Evolutionary conservation across 2,888 invertebrate genomes (phyloP).

Genomic region (Tortrix viridana): DNA sequence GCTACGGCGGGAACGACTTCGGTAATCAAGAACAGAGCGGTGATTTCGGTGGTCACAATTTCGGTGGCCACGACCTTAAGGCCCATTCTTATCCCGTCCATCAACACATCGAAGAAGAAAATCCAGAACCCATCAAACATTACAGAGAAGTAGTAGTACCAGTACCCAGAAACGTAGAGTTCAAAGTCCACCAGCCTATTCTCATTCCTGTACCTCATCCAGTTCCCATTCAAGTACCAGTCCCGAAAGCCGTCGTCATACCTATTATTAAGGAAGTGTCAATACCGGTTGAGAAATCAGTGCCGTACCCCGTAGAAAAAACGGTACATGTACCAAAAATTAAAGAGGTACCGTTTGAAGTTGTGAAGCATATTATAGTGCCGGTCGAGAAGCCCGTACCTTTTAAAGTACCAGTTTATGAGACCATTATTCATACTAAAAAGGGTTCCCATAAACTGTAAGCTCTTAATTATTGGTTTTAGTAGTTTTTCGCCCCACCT

Average conservation of each 20-base stretch:
- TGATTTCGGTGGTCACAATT: constrained; percentile 62
- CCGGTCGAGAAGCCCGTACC: constrained; percentile 88
- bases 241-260: constrained; percentile 87
- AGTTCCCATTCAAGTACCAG: constrained; percentile 87
- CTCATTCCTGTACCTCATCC: constrained; percentile 86
- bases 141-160: constrained; percentile 88
- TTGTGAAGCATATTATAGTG: constrained; percentile 87
- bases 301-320: constrained; percentile 88
- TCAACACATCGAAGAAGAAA: constrained; percentile 87
- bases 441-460: constrained; percentile 81
- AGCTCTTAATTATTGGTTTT: constrained; percentile 33
- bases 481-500: constrained; percentile 5
- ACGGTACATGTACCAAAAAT: constrained; percentile 86
- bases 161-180: constrained; percentile 85
- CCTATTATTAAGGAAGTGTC: constrained; percentile 88
- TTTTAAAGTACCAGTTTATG: constrained; percentile 88
- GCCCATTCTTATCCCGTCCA: constrained; percentile 84
- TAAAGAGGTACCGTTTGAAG: constrained; percentile 88
- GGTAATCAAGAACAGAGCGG: constrained; percentile 49
- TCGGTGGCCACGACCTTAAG: constrained; percentile 65
- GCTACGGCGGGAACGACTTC: constrained; percentile 45
- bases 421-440: constrained; percentile 88
- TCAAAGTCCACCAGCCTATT: constrained; percentile 83
- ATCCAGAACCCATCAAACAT: constrained; percentile 87
- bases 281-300: constrained; percentile 88